These are phyloP conservation scores for Stomatorhinus ivindoensis DNA, from an alignment of 2,113 vertebrate species.

Conservation along the genomic window DNA sequence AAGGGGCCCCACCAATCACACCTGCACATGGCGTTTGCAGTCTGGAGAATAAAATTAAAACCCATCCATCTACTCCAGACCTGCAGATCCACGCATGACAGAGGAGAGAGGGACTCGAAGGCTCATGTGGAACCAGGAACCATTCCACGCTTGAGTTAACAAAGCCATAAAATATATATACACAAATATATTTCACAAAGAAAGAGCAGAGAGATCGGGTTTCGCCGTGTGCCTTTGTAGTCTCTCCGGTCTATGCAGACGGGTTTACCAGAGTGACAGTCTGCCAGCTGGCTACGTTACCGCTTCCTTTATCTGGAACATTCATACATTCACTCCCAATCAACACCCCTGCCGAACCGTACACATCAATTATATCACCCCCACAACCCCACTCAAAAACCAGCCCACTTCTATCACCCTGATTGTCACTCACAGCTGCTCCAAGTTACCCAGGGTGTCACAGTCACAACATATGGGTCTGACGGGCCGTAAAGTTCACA, in stretches of 20 bases:
- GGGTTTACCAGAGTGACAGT: background rate
- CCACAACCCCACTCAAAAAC: background rate
- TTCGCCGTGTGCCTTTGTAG: constrained; percentile 7
- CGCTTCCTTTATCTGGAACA: background rate
- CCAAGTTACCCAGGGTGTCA: background rate
- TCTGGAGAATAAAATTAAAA: constrained; percentile 4
- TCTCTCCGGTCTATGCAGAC: background rate
- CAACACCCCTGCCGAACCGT: background rate
- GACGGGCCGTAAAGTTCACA: background rate
- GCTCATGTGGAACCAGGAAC: constrained; percentile 7
- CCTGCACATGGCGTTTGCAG: background rate
- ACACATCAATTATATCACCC: background rate
- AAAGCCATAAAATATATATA: constrained; percentile 1
- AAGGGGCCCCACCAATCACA: background rate
- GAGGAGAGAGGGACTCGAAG: background rate
- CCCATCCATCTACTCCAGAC: background rate
- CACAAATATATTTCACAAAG: constrained; percentile 17
- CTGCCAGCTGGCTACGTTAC: no score
- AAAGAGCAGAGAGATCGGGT: background rate
- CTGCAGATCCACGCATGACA: background rate
- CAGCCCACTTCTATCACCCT: background rate
- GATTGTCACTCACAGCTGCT: background rate
- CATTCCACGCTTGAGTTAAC: constrained; percentile 13
- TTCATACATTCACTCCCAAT: constrained; percentile 8
- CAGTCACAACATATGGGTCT: background rate